Base-by-base conservation (phyloP, 2,797 vertebrate genomes). In the Tarsius wallacei region DNA sequence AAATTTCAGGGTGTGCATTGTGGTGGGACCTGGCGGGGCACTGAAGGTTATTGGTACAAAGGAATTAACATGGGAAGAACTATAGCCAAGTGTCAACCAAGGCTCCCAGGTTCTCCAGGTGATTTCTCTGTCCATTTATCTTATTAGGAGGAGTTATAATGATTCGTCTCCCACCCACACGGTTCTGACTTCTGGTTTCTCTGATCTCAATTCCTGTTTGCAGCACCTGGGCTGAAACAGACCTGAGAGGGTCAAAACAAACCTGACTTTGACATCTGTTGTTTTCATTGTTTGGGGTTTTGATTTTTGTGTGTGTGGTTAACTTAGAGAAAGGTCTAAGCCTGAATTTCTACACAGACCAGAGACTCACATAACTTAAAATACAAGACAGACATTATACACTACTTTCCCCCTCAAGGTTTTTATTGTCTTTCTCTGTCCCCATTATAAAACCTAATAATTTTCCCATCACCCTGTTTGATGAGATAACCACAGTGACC, bases 251-350 rank as follows among this genome's bases (percentile, higher is more conserved):
- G 33, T 70, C 19, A 70, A 70, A 70, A 70, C 33, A 70, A 70
- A 94, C 66, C n/a, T 82, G 90, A 95, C 42, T 78, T 94, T 64
- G 51, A 93, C 71, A 93, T 85, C 36, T 97, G 95, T 66, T 94
- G 89, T 91, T 93, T 97, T 87, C 88, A 73, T 0, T 84, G 57
- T 36, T 91, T 83, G 53, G 94, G 49, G 15, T 53, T 87, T 89
- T 73, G 36, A 83, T 33, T 12, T 49, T 31, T 36, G 19, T 49
- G 33, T 53, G 15, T 33, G 53, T 51, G 47, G 5, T 73, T 81
- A 77, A 83, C 31, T 47, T 42, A 87, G 55, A 63, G 31, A 88
- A 88, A 12, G 49, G 49, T 78, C 82, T 80, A 55, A 86, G 68
- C 42, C 28, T 57, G 7, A 90, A 74, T 91, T 90, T 90, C 55